A percentile compares a stretch with the other conserved stretches of the same genome.
Conservation (phyloP, 2,888 invertebrate genomes). For the Dyspetes luteomarginatus region DNA sequence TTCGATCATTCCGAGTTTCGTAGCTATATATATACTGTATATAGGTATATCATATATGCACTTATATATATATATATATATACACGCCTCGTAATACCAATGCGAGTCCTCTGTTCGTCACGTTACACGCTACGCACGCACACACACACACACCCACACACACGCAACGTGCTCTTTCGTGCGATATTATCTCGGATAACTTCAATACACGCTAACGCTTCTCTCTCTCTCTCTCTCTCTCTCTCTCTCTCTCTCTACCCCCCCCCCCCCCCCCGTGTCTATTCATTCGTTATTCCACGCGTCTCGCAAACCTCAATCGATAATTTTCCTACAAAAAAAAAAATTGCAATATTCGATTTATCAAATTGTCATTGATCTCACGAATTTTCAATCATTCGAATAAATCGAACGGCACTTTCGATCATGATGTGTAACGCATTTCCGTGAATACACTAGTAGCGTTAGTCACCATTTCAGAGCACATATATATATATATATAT, state of each 20-base stretch:
- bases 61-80: not conserved
- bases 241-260: conserved; percentile 56
- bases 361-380: not conserved
- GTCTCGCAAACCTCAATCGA: conserved; percentile 28
- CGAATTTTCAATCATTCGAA: not conserved
- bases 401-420: too few species aligned
- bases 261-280: too few species aligned
- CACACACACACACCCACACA: too few species aligned
- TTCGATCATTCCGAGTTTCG: conserved; percentile 8
- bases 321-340: conserved; percentile 44
- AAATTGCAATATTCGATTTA: conserved; percentile 4
- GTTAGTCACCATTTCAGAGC: not conserved
- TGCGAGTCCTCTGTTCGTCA: conserved; percentile 28
- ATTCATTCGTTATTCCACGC: conserved; percentile 38
- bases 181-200: conserved; percentile 61
- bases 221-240: conserved; percentile 57
- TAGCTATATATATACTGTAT: not conserved
- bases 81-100: conserved; percentile 17
- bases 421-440: not conserved
- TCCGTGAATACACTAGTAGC: conserved; percentile 8
- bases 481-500: not conserved
- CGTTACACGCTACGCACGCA: conserved; percentile 25
- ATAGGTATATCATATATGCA: not conserved
- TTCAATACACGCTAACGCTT: conserved; percentile 22
- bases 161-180: too few species aligned